Conservation (phyloP, 2,113 vertebrate species). For the Phoxinus phoxinus region DNA sequence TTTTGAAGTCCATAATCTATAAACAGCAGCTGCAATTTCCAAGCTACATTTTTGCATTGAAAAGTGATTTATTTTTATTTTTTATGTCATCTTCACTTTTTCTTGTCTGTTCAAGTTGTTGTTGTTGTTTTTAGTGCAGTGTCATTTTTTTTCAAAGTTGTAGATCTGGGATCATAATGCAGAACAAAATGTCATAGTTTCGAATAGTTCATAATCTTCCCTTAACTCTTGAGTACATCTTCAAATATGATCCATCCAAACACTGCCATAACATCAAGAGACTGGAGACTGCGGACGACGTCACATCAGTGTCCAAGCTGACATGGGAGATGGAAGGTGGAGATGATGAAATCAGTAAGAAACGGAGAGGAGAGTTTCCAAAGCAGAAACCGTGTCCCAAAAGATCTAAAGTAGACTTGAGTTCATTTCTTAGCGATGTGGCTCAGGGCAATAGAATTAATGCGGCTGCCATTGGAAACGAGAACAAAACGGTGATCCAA, state of each 20-base stretch:
- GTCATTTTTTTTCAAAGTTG: neutral
- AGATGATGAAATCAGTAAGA: conserved; percentile 80
- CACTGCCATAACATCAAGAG: conserved; percentile 93
- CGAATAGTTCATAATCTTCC: conserved; percentile 42
- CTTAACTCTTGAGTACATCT: conserved; percentile 78
- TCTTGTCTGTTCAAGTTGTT: neutral
- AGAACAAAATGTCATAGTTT: neutral
- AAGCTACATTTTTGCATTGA: neutral
- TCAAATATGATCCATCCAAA: conserved; percentile 95
- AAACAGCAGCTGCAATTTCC: neutral
- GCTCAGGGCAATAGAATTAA: neutral
- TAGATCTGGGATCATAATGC: neutral
- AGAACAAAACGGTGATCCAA: neutral
- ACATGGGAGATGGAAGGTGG: conserved; percentile 85
- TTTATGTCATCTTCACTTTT: neutral
- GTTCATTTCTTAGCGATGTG: conserved; percentile 8
- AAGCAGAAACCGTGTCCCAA: conserved; percentile 40
- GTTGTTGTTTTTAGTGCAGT: neutral
- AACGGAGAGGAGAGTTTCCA: conserved; percentile 82
- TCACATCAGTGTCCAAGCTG: conserved; percentile 78
- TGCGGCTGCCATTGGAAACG: neutral
- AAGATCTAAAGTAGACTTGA: conserved; percentile 22
- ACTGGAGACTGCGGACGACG: conserved; percentile 69
- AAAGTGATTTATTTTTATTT: neutral
- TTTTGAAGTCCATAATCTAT: neutral